Conservation (phyloP, 2,113 vertebrate genomes). For the Ictidomys tridecemlineatus region DNA sequence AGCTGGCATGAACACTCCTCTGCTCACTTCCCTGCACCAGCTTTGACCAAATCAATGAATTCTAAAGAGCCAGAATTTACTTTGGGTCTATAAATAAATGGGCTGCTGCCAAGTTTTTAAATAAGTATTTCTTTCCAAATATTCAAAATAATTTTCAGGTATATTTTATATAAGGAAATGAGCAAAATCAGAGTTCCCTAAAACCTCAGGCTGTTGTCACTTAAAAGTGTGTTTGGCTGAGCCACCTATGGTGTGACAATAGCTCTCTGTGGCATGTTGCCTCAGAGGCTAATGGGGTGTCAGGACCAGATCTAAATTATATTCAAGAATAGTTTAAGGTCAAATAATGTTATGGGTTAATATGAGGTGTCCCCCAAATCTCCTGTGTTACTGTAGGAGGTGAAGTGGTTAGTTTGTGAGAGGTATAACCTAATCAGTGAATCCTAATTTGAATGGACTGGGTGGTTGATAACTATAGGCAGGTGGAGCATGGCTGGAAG, state of each 20-base stretch:
- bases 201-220: neutral
- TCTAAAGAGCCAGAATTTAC: neutral
- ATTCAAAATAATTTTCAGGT: neutral
- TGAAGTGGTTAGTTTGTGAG: too few relatives aligned
- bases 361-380: too few relatives aligned
- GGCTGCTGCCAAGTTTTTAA: neutral
- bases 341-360: too few relatives aligned
- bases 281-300: neutral
- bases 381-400: too few relatives aligned
- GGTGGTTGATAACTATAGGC: too few relatives aligned
- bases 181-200: neutral
- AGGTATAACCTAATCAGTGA: too few relatives aligned
- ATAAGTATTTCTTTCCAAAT: neutral
- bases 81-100: neutral
- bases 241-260: neutral
- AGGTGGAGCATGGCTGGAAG: too few relatives aligned
- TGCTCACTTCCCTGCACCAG: fast-evolving
- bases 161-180: neutral
- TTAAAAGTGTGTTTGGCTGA: neutral
- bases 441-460: too few relatives aligned
- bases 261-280: neutral
- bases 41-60: neutral
- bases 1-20: fast-evolving
- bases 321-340: neutral
- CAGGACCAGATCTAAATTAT: neutral